Percentiles rank a stretch among this genome's conserved stretches.
phyloP scores from a whole-genome alignment of 2,797 vertebrate species.

The Poecile montanus region DNA sequence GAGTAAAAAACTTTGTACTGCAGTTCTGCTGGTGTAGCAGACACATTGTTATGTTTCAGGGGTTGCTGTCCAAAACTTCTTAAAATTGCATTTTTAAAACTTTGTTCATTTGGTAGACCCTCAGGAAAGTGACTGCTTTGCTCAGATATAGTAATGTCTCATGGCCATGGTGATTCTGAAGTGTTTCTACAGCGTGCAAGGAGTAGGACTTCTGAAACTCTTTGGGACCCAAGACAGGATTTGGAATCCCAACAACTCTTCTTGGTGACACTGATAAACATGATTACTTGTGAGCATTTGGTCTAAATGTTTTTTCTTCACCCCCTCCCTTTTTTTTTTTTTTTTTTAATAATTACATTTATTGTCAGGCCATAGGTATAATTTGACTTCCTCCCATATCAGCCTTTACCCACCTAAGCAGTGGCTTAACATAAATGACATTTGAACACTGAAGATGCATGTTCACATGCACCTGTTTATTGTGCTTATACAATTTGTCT shows the following conservation, averaged over 20 bases:
- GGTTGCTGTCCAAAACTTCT: not conserved
- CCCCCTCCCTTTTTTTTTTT: rapidly evolving
- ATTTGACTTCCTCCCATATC: not conserved
- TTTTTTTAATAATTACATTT: not conserved
- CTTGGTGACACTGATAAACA: not conserved
- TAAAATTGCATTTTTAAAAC: not conserved
- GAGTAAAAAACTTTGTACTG: not conserved
- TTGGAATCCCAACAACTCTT: not conserved
- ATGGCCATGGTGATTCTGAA: rapidly evolving
- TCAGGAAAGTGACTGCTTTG: not conserved
- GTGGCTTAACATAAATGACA: not conserved
- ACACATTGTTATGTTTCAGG: not conserved
- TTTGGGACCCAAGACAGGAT: not conserved
- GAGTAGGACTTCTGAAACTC: not conserved
- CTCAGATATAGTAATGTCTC: not conserved
- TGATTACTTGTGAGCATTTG: not conserved
- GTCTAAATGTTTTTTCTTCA: not conserved
- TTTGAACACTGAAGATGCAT: not conserved
- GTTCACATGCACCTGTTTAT: not conserved
- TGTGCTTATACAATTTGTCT: not conserved
- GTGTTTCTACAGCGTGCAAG: not conserved
- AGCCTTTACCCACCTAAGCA: not conserved
- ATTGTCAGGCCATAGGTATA: not conserved
- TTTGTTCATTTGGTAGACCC: not conserved
- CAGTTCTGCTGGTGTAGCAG: not conserved